These are phyloP conservation scores for Erebia epiphron DNA, from an alignment of 2,888 invertebrate genomes.

Conservation along the genomic window DNA sequence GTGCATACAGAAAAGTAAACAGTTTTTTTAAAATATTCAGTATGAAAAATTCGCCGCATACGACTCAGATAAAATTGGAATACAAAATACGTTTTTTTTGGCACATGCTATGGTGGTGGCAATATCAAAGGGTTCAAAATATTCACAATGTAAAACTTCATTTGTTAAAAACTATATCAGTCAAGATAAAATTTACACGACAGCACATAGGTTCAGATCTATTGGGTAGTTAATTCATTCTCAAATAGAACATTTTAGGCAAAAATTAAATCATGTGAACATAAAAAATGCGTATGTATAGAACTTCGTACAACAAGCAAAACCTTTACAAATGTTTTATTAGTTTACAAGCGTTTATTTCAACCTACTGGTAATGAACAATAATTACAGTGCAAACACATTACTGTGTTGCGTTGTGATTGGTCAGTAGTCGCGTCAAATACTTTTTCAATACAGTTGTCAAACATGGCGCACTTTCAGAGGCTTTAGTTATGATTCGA, in stretches of 20 bases:
- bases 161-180: too few species aligned
- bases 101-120: not conserved
- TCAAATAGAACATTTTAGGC: not conserved
- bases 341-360: conserved; percentile 14
- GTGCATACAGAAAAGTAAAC: not conserved
- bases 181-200: too few species aligned
- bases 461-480: too few species aligned
- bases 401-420: too few species aligned
- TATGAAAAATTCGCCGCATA: not conserved
- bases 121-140: not conserved
- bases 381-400: too few species aligned
- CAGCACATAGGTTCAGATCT: not conserved
- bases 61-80: not conserved
- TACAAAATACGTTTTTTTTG: not conserved
- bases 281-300: not conserved
- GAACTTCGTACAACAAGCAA: conserved; percentile 19
- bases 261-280: not conserved
- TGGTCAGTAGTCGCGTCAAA: too few species aligned
- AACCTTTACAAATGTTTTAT: conserved; percentile 19
- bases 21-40: too few species aligned
- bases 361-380: conserved; percentile 1
- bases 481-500: too few species aligned
- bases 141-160: not conserved
- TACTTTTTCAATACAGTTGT: too few species aligned
- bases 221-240: not conserved